Conservation (phyloP, 2,113 vertebrate genomes). For the Cololabis saira region DNA sequence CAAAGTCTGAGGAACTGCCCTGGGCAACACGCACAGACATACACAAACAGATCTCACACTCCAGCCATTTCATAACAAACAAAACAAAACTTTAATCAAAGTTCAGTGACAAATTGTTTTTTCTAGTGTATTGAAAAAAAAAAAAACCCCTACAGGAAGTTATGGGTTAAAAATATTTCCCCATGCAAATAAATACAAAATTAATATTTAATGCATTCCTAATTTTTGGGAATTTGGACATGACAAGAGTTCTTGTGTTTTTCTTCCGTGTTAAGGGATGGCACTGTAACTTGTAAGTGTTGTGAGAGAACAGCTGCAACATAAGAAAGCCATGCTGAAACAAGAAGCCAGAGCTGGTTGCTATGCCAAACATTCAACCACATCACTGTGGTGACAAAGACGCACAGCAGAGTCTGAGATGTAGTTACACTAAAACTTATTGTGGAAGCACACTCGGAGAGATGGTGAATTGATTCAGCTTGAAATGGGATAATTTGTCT, state of each 20-base stretch:
- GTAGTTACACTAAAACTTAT: background rate
- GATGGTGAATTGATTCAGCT: background rate
- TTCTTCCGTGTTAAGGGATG: too few species aligned
- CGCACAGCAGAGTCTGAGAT: slow-evolving; percentile 7
- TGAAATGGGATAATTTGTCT: background rate
- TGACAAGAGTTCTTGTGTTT: too few species aligned
- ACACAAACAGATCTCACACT: slow-evolving; percentile 23
- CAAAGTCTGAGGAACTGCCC: slow-evolving; percentile 48
- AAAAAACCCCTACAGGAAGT: background rate
- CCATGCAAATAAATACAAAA: slow-evolving; percentile 18
- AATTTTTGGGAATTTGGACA: slow-evolving; percentile 17
- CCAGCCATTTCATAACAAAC: slow-evolving; percentile 48
- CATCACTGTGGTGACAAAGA: slow-evolving; percentile 28
- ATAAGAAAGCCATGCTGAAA: slow-evolving; percentile 49
- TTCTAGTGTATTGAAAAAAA: background rate
- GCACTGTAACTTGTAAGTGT: slow-evolving; percentile 35
- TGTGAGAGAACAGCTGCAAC: slow-evolving; percentile 54
- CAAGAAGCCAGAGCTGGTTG: slow-evolving; percentile 53
- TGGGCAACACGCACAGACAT: slow-evolving; percentile 31
- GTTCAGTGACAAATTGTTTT: slow-evolving; percentile 23
- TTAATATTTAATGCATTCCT: slow-evolving; percentile 4
- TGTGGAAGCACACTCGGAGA: background rate
- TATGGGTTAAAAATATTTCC: background rate
- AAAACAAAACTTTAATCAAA: slow-evolving; percentile 59
- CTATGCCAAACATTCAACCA: slow-evolving; percentile 59